These are phyloP conservation scores for Hymenopus coronatus DNA, from an alignment of 2,888 invertebrate species.

Conservation along the genomic window DNA sequence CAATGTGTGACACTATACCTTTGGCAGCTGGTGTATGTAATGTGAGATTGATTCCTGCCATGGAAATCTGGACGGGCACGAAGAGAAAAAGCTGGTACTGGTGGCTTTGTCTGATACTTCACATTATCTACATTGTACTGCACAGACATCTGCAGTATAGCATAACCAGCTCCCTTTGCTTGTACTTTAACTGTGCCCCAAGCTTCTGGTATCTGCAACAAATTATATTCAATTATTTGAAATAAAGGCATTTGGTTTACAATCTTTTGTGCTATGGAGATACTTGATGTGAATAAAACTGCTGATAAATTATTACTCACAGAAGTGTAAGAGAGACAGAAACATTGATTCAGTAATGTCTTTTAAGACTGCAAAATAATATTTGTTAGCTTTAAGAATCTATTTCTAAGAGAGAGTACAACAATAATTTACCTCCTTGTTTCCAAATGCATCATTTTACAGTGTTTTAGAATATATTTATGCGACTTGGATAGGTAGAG, in stretches of 20 bases:
- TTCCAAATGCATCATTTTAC: no score
- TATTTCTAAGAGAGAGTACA: no score
- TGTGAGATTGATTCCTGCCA: constrained; percentile 92
- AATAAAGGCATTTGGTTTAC: background rate
- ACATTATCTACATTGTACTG: constrained; percentile 87
- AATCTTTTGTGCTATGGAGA: background rate
- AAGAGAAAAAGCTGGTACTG: constrained; percentile 76
- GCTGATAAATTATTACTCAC: no score
- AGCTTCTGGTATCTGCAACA: constrained; percentile 77
- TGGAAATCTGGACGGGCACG: constrained; percentile 70
- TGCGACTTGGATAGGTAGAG: no score
- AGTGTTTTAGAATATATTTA: no score
- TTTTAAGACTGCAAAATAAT: no score
- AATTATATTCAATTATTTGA: background rate
- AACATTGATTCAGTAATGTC: no score
- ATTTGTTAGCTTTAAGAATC: no score
- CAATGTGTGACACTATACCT: constrained; percentile 53
- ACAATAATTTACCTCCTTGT: no score
- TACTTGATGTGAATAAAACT: no score
- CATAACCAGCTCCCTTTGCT: constrained; percentile 91
- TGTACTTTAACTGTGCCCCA: constrained; percentile 94
- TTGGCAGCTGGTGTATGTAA: constrained; percentile 82
- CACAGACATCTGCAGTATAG: constrained; percentile 88
- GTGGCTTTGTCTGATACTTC: constrained; percentile 81
- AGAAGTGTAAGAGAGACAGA: no score